These are phyloP conservation scores for Hydrotaea cyrtoneurina DNA, from an alignment of 2,888 invertebrate genomes.

Conservation along the genomic window DNA sequence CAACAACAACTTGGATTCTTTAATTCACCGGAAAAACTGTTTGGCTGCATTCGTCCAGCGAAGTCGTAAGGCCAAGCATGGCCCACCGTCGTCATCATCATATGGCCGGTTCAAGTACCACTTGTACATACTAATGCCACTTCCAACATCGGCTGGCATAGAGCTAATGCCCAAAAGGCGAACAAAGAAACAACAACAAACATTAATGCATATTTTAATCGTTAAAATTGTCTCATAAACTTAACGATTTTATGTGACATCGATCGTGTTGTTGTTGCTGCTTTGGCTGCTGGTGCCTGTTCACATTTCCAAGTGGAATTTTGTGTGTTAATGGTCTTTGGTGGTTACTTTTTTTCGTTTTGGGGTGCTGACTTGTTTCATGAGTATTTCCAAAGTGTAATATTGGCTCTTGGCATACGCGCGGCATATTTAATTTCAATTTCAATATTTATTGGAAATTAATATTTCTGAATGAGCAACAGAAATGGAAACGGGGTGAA, in stretches of 20 bases:
- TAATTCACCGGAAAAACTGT: slow-evolving; percentile 33
- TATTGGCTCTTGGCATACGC: no score
- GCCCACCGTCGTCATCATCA: not conserved
- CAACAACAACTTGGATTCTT: slow-evolving; percentile 6
- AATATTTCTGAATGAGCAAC: slow-evolving; percentile 35
- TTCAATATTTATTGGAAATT: slow-evolving; percentile 62
- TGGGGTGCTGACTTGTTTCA: slow-evolving; percentile 34
- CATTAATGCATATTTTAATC: slow-evolving; percentile 63
- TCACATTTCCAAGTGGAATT: slow-evolving; percentile 31
- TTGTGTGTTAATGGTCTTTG: slow-evolving; percentile 53
- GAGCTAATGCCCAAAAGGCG: slow-evolving; percentile 23
- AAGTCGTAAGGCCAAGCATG: not conserved
- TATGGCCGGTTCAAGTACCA: not conserved
- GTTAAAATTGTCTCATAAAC: slow-evolving; percentile 65
- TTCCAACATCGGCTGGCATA: not conserved
- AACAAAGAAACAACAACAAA: slow-evolving; percentile 33
- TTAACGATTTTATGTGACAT: slow-evolving; percentile 65
- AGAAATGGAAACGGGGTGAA: no score
- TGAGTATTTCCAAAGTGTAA: slow-evolving; percentile 33
- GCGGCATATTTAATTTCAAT: slow-evolving; percentile 62
- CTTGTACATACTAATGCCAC: not conserved
- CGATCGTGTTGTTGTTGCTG: slow-evolving; percentile 48
- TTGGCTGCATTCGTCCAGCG: not conserved
- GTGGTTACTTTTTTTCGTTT: not conserved
- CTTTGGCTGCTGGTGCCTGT: not conserved